Evolutionary conservation across 1,140 invertebrate genomes (phyloP).

Genomic region (Cataglyphis hispanica): DNA sequence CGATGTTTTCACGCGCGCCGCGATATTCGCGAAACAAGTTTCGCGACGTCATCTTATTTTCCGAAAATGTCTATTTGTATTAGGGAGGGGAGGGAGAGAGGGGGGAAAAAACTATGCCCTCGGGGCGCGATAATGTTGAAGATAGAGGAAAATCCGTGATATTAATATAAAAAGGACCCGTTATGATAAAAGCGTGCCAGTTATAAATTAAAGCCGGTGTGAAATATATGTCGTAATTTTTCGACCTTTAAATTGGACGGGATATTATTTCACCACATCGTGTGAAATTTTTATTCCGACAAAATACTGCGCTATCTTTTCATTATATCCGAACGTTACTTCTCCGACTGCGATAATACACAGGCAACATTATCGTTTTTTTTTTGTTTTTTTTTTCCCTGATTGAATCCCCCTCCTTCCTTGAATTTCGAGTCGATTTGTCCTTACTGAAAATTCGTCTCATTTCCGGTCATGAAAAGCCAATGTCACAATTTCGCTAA

Average conservation of each 20-base stretch:
- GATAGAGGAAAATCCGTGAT: background rate
- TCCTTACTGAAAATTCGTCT: constrained; percentile 26
- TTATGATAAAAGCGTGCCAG: background rate
- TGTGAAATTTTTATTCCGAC: constrained; percentile 20
- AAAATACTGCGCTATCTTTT: constrained; percentile 4
- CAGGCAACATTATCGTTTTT: background rate
- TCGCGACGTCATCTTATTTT: constrained; percentile 49
- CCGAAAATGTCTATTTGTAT: constrained; percentile 35
- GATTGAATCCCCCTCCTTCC: background rate
- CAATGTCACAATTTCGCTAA: constrained; percentile 61
- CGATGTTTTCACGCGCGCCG: constrained; percentile 23
- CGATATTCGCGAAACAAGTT: constrained; percentile 30
- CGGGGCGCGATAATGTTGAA: background rate
- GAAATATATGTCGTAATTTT: constrained; percentile 17
- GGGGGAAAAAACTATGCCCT: background rate
- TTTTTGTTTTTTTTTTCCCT: too few relatives aligned
- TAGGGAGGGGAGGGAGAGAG: too few relatives aligned
- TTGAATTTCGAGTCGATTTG: constrained; percentile 31
- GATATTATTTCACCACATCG: constrained; percentile 4
- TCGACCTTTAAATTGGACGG: constrained; percentile 1
- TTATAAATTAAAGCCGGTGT: constrained; percentile 8
- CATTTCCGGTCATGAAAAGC: constrained; percentile 30
- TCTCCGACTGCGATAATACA: constrained; percentile 8
- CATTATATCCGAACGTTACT: background rate
- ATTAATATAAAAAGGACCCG: constrained; percentile 19